A percentile compares a stretch with the other conserved stretches of the same genome.
Evolutionary conservation across 2,113 vertebrate species (phyloP).

Genomic region (Oceanodroma tethys): DNA sequence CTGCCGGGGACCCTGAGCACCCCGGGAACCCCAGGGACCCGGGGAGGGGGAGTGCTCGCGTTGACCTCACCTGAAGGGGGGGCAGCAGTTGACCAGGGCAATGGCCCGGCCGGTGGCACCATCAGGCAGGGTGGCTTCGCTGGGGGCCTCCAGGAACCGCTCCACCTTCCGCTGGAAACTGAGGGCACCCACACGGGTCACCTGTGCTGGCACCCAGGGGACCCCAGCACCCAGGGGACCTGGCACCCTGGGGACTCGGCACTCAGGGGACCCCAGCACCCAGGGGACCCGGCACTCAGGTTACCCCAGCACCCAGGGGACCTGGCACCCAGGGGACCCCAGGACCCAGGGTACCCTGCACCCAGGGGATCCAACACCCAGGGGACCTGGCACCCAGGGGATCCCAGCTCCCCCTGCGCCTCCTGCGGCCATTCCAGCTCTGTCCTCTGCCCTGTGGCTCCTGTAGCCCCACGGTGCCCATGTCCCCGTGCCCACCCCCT

Average conservation of each 20-base stretch:
- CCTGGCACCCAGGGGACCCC: background rate
- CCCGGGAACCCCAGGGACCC: rapidly evolving
- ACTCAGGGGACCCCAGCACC: background rate
- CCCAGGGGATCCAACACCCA: background rate
- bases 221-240: background rate
- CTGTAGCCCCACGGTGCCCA: background rate
- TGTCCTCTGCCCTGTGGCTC: no score
- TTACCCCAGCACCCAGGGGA: background rate
- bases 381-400: background rate
- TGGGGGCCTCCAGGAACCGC: conserved; percentile 80
- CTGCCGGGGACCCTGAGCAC: background rate
- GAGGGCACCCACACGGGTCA: background rate
- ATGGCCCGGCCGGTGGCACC: conserved; percentile 79
- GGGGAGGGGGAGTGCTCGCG: background rate
- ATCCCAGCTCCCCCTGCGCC: background rate
- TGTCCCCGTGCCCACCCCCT: background rate
- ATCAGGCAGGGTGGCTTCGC: conserved; percentile 53
- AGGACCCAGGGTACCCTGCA: background rate
- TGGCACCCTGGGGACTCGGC: background rate
- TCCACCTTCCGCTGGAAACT: conserved; percentile 90
- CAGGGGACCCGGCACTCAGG: no score
- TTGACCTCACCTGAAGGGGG: conserved; percentile 77
- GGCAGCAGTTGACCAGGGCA: conserved; percentile 86
- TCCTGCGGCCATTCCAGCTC: no score
- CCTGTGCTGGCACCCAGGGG: background rate